Evolutionary conservation across 2,797 vertebrate genomes (phyloP).

Genomic region (Phataginus tetradactyla): DNA sequence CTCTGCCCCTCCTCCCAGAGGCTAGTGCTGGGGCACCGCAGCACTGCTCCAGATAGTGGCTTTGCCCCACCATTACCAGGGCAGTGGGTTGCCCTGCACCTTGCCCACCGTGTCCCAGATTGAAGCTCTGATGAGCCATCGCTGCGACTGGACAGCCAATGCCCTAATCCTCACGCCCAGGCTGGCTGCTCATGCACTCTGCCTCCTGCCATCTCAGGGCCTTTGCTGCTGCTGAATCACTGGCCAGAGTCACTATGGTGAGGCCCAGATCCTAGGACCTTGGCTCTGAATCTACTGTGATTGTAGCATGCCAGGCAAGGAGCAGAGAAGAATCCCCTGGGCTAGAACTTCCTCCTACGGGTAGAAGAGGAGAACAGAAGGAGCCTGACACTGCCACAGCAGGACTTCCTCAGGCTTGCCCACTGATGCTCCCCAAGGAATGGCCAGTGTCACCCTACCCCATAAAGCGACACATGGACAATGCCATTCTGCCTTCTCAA

Average conservation of each 20-base stretch:
- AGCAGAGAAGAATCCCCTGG: not conserved
- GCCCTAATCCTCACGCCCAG: not conserved
- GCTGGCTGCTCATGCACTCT: not conserved
- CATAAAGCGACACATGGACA: not conserved
- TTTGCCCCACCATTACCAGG: not conserved
- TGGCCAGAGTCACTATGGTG: not conserved
- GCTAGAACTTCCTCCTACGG: not conserved
- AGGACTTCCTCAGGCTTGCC: not conserved
- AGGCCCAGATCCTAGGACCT: not conserved
- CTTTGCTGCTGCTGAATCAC: not conserved
- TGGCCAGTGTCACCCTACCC: not conserved
- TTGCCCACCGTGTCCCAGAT: too few species aligned
- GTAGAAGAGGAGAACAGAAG: not conserved
- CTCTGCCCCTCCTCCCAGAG: not conserved
- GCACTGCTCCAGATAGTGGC: not conserved
- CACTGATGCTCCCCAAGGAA: not conserved
- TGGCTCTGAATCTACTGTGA: not conserved
- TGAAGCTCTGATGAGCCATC: not conserved
- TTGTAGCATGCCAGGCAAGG: not conserved
- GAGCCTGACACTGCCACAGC: not conserved
- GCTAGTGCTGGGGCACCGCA: not conserved
- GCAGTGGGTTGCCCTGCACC: not conserved
- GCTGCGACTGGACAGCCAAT: not conserved
- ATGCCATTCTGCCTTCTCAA: not conserved
- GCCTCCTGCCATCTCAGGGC: not conserved